Base-by-base conservation (phyloP, 64 coral and sea anemone genomes). In the Montipora foliosa region DNA sequence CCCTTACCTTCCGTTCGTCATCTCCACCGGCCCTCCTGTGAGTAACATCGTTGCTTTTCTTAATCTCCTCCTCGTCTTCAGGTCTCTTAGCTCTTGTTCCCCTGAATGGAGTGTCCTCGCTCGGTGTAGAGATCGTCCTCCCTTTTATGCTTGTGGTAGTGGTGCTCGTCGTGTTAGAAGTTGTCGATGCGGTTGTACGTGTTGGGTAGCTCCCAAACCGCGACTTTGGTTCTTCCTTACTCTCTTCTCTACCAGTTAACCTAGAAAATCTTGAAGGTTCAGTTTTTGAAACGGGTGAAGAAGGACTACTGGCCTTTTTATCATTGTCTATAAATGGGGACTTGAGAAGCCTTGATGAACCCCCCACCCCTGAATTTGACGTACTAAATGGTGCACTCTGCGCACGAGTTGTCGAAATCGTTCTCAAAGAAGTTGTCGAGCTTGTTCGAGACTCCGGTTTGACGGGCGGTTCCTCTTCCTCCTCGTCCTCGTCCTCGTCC, bases 121-220 rank as follows among this genome's bases (percentile, higher is more conserved):
- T 88, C 21, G 92, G 64, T 8, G 83, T 78, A 12, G 79, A 49
- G 61, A 76, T 78, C 15, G 53, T 50, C 62, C 83, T 52, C 17
- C 85, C 83, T 52, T 75, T 25, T 12, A 52, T 46, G 11, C 55
- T 50, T 80, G 55, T 93, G 15, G 91, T 87, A 5, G 84, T 88
- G 8, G 72, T 89, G 15, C 44, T 79, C 6, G 83, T 80, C 5
- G 75, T 45, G 44, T 85, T 93, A 88, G 52, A 88, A 37, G 92
- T 93, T 4, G 92, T 80, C n/a, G 76, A 57, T 1, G 92, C 92
- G 11, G 92, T 93, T 24, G 92, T 93, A 49, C 92, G 92, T 0
- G 81, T 82, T 14, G 84, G 84, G 8, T 77, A 77, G 25, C 66
- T 86, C 61, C 50, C 72, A 64, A 78, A 77, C 76, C 58, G 87